Evolutionary conservation across 2,888 invertebrate genomes (phyloP).

Genomic region (Hylaea fasciaria): DNA sequence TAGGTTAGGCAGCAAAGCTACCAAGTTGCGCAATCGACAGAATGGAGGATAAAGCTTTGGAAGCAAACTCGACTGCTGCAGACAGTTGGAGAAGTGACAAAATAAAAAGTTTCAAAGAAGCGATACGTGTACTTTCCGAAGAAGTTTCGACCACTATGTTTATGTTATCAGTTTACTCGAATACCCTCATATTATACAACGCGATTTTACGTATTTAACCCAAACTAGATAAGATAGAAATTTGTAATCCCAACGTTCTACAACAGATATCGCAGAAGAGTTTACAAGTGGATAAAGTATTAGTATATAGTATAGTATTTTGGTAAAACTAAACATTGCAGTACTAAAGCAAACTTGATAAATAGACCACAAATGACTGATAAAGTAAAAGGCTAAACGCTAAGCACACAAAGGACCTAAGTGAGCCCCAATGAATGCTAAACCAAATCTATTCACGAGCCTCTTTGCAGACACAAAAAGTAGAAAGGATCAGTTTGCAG

Average conservation of each 20-base stretch:
- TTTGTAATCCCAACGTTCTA: no score
- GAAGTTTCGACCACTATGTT: conserved; percentile 16
- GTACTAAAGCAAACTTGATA: not conserved
- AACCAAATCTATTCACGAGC: conserved; percentile 44
- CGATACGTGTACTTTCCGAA: conserved; percentile 22
- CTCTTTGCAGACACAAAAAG: conserved; percentile 56
- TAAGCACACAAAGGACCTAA: conserved; percentile 25
- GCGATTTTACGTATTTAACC: not conserved
- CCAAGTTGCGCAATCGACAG: conserved; percentile 39
- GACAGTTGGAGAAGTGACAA: conserved; percentile 32
- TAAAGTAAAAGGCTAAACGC: conserved; percentile 9
- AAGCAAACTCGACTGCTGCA: conserved; percentile 26
- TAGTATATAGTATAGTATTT: no score
- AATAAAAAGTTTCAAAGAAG: conserved; percentile 26
- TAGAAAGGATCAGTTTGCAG: conserved; percentile 47
- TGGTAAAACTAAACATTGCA: no score
- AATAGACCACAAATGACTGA: conserved; percentile 2
- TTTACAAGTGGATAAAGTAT: no score
- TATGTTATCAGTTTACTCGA: not conserved
- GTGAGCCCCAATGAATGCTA: conserved; percentile 36
- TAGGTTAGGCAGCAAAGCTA: conserved; percentile 25
- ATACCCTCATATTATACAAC: not conserved
- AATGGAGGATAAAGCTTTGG: conserved; percentile 39
- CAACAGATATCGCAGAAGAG: no score
- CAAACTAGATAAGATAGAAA: not conserved